phyloP scores from a whole-genome alignment of 2,888 invertebrate species.

The Neoscelio sp. region DNA sequence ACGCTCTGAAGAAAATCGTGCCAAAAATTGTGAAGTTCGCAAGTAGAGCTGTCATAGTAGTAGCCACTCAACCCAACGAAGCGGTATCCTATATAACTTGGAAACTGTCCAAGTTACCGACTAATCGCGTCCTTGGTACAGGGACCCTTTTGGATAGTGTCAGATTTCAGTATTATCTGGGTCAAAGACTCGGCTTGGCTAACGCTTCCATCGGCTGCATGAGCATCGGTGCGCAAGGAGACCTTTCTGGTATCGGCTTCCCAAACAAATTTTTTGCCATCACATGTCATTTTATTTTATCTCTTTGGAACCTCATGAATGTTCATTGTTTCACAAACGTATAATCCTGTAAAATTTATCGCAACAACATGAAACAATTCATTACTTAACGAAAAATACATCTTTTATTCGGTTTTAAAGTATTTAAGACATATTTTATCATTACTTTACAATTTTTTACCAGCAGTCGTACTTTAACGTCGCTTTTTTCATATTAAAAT shows the following conservation, averaged over 20 bases:
- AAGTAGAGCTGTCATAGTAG: constrained; percentile 74
- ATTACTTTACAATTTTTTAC: constrained; percentile 36
- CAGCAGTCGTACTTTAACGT: background rate
- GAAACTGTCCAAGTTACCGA: constrained; percentile 85
- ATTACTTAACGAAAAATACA: background rate
- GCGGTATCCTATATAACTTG: constrained; percentile 85
- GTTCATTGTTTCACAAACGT: constrained; percentile 40
- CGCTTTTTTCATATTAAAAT: constrained; percentile 28
- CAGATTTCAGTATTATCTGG: constrained; percentile 84
- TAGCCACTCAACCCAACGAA: constrained; percentile 83
- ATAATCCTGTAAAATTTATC: constrained; percentile 32
- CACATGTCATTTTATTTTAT: constrained; percentile 51
- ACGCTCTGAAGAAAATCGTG: constrained; percentile 75
- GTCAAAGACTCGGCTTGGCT: constrained; percentile 83
- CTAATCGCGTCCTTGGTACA: constrained; percentile 85
- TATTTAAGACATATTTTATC: constrained; percentile 26
- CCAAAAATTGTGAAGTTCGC: constrained; percentile 77
- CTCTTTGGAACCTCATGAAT: constrained; percentile 35
- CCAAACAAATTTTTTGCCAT: constrained; percentile 56
- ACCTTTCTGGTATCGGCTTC: constrained; percentile 79
- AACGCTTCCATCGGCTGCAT: constrained; percentile 84
- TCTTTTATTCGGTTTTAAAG: background rate
- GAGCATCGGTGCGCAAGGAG: constrained; percentile 86
- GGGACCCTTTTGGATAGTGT: constrained; percentile 86
- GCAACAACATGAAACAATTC: constrained; percentile 32